phyloP scores from a whole-genome alignment of 2,113 vertebrate genomes.

The Benitochromis conjunctus region DNA sequence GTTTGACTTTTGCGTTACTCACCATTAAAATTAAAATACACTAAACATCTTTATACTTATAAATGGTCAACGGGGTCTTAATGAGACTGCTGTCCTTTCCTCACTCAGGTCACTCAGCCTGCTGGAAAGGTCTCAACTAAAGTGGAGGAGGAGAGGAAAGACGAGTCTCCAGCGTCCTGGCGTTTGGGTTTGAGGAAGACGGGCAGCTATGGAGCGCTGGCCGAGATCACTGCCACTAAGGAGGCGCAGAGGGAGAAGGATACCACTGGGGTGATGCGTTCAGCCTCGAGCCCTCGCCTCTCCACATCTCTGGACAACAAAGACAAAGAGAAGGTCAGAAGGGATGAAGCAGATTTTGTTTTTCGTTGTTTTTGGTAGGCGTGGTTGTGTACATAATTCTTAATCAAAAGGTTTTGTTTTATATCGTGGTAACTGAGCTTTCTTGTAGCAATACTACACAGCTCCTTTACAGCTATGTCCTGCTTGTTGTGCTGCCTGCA shows the following conservation, averaged over 20 bases:
- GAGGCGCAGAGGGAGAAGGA: conserved; percentile 95
- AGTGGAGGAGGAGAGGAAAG: conserved; percentile 90
- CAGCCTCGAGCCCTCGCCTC: conserved; percentile 96
- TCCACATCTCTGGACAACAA: conserved; percentile 95
- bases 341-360: background rate
- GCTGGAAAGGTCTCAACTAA: conserved; percentile 84
- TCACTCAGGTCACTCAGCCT: conserved; percentile 77
- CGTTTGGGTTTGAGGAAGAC: conserved; percentile 93
- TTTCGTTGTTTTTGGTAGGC: background rate
- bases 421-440: background rate
- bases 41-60: background rate
- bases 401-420: background rate
- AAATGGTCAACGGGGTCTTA: background rate
- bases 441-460: background rate
- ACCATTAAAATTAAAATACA: background rate
- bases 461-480: background rate
- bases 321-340: conserved; percentile 90
- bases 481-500: conserved; percentile 41
- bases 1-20: background rate
- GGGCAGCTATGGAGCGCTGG: conserved; percentile 93
- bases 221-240: conserved; percentile 94
- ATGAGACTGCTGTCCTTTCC: background rate
- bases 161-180: conserved; percentile 96
- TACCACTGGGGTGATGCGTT: conserved; percentile 90
- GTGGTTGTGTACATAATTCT: background rate